phyloP scores from a whole-genome alignment of 1,140 invertebrate species.

The Hyles euphorbiae region DNA sequence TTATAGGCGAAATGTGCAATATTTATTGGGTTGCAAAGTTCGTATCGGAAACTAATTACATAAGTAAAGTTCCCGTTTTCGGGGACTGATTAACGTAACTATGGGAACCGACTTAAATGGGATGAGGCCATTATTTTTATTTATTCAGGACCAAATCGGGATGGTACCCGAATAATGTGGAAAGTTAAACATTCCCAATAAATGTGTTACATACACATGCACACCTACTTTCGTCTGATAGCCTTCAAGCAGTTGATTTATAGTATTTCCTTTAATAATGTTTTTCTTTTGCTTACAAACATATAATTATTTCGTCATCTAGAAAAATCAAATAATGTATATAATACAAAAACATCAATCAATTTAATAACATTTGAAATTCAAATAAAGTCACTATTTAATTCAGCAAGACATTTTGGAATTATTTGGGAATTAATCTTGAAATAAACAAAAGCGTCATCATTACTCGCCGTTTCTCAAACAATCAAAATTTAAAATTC shows the following conservation, averaged over 20 bases:
- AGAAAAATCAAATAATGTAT: no score
- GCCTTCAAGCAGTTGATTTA: neutral
- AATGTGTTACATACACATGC: neutral
- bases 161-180: neutral
- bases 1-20: slow-evolving; percentile 11
- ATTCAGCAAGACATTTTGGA: no score
- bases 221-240: neutral
- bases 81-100: slow-evolving; percentile 3
- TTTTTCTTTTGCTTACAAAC: no score
- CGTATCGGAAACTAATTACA: slow-evolving; percentile 20
- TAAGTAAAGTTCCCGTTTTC: slow-evolving; percentile 16
- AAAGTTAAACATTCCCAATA: neutral
- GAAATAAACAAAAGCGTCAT: no score
- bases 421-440: no score
- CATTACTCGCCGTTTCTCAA: no score
- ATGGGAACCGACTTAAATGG: neutral
- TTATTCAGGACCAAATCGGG: neutral
- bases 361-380: no score
- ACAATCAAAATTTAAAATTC: neutral
- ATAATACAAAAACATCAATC: no score
- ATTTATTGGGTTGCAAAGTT: slow-evolving; percentile 19
- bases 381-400: no score
- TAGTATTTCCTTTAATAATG: neutral
- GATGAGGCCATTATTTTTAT: neutral
- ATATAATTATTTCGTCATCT: no score